Conservation (phyloP, 2,113 vertebrate species). For the Motacilla alba region DNA sequence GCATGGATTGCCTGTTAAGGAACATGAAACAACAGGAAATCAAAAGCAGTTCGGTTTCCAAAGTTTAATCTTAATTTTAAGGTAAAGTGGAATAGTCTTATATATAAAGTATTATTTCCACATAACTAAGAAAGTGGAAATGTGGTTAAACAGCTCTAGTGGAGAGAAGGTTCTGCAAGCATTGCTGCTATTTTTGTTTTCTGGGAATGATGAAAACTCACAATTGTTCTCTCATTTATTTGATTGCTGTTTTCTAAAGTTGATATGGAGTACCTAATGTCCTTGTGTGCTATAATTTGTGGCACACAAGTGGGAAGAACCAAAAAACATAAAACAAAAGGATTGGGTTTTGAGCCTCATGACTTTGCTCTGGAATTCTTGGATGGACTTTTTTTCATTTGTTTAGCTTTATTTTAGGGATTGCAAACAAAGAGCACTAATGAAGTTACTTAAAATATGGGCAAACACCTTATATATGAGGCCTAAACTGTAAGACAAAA, state of each 20-base stretch:
- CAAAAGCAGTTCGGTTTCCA: background rate
- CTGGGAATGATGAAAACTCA: background rate
- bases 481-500: background rate
- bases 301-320: background rate
- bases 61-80: background rate
- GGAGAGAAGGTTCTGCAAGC: background rate
- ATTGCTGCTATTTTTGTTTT: background rate
- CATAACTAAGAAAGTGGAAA: background rate
- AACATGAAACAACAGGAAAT: background rate
- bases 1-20: background rate
- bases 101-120: background rate
- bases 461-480: background rate
- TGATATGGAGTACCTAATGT: background rate
- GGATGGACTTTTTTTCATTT: background rate
- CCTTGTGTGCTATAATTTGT: background rate
- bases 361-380: background rate
- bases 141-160: background rate
- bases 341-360: background rate
- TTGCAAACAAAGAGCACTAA: background rate
- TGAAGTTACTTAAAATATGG: background rate
- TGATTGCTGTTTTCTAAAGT: background rate
- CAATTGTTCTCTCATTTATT: background rate
- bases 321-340: background rate
- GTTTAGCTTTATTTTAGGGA: background rate
- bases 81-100: background rate